phyloP scores from a whole-genome alignment of 2,113 vertebrate species.

The Lota lota region DNA sequence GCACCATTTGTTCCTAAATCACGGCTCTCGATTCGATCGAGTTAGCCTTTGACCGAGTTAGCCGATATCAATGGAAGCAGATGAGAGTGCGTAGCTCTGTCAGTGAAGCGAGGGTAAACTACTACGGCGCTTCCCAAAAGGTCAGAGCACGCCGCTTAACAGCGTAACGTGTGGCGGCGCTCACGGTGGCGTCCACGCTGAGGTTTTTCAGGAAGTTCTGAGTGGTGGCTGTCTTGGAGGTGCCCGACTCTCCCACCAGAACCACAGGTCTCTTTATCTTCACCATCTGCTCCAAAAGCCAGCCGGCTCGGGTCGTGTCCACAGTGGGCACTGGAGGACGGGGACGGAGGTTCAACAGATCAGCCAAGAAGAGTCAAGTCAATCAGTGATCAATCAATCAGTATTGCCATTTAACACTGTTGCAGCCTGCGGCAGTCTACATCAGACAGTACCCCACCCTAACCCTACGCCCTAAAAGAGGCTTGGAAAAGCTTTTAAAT shows the following conservation, averaged over 20 bases:
- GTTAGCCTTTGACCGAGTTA: no score
- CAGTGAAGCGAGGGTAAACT: no score
- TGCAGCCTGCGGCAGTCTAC: no score
- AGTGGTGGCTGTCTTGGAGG: slow-evolving; percentile 94
- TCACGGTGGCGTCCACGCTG: slow-evolving; percentile 74
- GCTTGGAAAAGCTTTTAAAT: no score
- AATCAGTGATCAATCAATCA: no score
- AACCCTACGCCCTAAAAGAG: no score
- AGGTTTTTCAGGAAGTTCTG: slow-evolving; percentile 87
- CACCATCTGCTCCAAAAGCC: slow-evolving; percentile 90
- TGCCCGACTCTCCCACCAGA: slow-evolving; percentile 93
- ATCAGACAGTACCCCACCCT: no score
- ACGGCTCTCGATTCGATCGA: no score
- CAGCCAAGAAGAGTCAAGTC: neutral
- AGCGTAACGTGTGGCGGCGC: slow-evolving; percentile 14
- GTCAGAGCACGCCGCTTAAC: no score
- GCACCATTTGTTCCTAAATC: no score
- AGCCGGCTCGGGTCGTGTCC: slow-evolving; percentile 85
- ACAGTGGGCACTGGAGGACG: slow-evolving; percentile 84
- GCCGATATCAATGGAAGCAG: neutral
- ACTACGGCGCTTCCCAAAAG: no score
- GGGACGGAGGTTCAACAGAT: neutral
- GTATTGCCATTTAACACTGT: no score
- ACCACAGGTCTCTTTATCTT: slow-evolving; percentile 84
- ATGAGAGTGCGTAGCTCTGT: neutral